Percentiles rank a stretch among this genome's conserved stretches.
Conservation (phyloP, 2,888 invertebrate species). For the Uloborus plumipes region DNA sequence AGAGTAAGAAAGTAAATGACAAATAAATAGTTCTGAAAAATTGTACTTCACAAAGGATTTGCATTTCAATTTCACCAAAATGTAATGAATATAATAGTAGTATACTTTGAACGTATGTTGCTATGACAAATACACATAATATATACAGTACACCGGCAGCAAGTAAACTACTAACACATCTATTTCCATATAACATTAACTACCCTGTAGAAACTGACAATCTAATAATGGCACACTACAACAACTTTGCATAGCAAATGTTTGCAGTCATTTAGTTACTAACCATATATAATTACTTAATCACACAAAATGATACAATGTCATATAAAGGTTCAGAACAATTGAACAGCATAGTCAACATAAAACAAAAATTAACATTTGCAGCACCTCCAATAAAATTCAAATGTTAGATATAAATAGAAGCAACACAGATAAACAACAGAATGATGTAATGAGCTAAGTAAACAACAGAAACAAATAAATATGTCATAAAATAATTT, state of each 20-base stretch:
- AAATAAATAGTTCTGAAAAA: no score
- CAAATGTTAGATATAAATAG: constrained; percentile 28
- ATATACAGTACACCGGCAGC: constrained; percentile 61
- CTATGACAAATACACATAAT: constrained; percentile 55
- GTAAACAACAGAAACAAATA: not conserved
- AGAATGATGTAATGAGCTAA: not conserved
- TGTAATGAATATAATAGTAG: not conserved
- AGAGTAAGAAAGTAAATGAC: no score
- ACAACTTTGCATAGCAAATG: constrained; percentile 64
- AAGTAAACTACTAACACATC: constrained; percentile 62
- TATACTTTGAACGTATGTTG: constrained; percentile 61
- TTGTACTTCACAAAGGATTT: no score
- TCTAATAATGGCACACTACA: constrained; percentile 64
- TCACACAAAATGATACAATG: constrained; percentile 30
- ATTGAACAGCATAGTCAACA: constrained; percentile 32
- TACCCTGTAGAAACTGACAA: constrained; percentile 64
- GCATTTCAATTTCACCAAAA: no score
- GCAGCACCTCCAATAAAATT: constrained; percentile 48
- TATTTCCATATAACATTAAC: constrained; percentile 64
- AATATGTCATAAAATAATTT: constrained; percentile 9
- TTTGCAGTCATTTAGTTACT: constrained; percentile 59
- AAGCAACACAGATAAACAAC: not conserved
- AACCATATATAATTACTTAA: constrained; percentile 43
- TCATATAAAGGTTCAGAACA: constrained; percentile 22
- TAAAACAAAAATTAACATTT: constrained; percentile 24